These are phyloP conservation scores for Cynopterus sphinx DNA, from an alignment of 2,797 vertebrate genomes.

Conservation along the genomic window DNA sequence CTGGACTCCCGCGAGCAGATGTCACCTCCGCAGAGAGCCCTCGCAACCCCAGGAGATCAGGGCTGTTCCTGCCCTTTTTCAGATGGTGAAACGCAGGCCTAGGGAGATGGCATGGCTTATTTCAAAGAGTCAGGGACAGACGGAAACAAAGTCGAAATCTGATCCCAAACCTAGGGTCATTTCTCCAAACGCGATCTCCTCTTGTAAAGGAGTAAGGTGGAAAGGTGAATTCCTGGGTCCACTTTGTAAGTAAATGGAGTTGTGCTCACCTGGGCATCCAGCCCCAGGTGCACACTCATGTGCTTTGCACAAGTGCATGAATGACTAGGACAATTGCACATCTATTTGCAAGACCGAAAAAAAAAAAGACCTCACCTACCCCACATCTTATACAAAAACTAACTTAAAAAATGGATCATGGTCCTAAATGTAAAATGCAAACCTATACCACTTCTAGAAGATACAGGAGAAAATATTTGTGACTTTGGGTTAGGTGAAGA, in stretches of 20 bases:
- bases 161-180: neutral
- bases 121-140: too few relatives aligned
- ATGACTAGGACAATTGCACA: neutral
- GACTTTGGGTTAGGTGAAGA: neutral
- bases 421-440: neutral
- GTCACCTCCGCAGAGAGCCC: accelerated
- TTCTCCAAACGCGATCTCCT: neutral
- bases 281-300: neutral
- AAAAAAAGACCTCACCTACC: neutral
- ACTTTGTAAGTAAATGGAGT: neutral
- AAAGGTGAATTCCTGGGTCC: neutral
- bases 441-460: neutral
- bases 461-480: neutral
- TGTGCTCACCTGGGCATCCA: neutral
- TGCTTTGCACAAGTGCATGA: neutral
- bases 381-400: neutral
- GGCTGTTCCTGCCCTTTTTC: neutral
- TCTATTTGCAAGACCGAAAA: neutral
- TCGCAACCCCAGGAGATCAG: neutral
- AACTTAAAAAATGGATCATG: neutral
- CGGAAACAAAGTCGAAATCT: neutral
- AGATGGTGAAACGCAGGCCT: neutral
- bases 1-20: neutral
- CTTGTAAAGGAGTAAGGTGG: neutral
- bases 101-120: neutral